A percentile compares a stretch with the other conserved stretches of the same genome.
phyloP scores from a whole-genome alignment of 2,113 vertebrate species.

The Antennarius striatus region DNA sequence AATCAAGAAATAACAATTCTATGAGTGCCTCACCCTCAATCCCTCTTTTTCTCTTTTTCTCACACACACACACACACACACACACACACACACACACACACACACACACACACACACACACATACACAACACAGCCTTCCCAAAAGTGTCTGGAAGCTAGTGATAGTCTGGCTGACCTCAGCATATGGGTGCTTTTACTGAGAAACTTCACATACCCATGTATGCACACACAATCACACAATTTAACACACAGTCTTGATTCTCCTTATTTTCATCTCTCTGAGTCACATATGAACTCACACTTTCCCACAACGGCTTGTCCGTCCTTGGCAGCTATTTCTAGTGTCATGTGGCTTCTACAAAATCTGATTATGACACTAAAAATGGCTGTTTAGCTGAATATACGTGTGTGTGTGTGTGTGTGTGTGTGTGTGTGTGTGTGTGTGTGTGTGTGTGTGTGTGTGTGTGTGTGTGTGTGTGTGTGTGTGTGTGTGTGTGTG shows the following conservation, averaged over 20 bases:
- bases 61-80: slow-evolving; percentile 18
- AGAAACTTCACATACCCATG: slow-evolving; percentile 53
- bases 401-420: slow-evolving; percentile 26
- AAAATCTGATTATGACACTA: slow-evolving; percentile 64
- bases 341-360: slow-evolving; percentile 62
- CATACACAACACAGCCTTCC: slow-evolving; percentile 3
- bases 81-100: slow-evolving; percentile 21
- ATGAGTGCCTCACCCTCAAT: slow-evolving; percentile 1
- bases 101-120: slow-evolving; percentile 20
- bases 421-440: slow-evolving; percentile 20
- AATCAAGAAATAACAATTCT: slow-evolving; percentile 6
- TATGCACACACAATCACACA: slow-evolving; percentile 8
- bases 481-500: slow-evolving; percentile 17
- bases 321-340: slow-evolving; percentile 54
- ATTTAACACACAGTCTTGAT: slow-evolving; percentile 27
- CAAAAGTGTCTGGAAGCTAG: slow-evolving; percentile 54
- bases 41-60: slow-evolving; percentile 4
- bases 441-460: slow-evolving; percentile 2
- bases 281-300: slow-evolving; percentile 45
- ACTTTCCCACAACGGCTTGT: slow-evolving; percentile 53
- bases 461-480: slow-evolving; percentile 2
- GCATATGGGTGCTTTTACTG: slow-evolving; percentile 66
- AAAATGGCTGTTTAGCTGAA: slow-evolving; percentile 44
- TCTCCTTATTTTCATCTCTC: slow-evolving; percentile 49
- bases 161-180: slow-evolving; percentile 69